A percentile compares a stretch with the other conserved stretches of the same genome.
These are phyloP conservation scores for Leptinotarsa haldemani DNA, from an alignment of 2,888 invertebrate genomes.

Conservation along the genomic window DNA sequence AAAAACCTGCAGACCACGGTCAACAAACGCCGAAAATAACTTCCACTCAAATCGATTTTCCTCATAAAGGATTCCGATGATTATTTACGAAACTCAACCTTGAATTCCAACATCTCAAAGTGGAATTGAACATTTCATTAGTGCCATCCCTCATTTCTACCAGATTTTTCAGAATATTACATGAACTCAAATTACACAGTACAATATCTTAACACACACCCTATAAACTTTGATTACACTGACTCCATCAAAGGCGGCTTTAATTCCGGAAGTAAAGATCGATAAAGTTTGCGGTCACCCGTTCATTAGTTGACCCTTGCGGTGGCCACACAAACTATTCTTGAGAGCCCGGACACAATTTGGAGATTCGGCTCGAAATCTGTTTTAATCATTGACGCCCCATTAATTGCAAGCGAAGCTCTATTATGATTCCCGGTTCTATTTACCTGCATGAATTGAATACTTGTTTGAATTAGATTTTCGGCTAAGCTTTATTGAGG, in stretches of 20 bases:
- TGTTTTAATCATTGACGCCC: conserved; percentile 56
- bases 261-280: conserved; percentile 44
- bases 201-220: neutral
- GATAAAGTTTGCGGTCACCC: conserved; percentile 56
- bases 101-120: no score
- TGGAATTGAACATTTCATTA: no score
- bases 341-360: conserved; percentile 47
- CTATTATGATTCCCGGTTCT: conserved; percentile 52
- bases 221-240: neutral
- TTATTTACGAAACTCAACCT: no score
- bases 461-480: conserved; percentile 40
- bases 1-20: neutral
- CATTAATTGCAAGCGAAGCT: conserved; percentile 55
- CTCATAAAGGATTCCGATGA: no score
- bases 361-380: conserved; percentile 49
- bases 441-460: conserved; percentile 52
- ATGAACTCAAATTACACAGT: neutral
- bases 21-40: no score
- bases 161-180: neutral
- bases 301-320: conserved; percentile 57
- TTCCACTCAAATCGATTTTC: no score
- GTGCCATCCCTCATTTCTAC: no score
- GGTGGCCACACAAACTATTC: conserved; percentile 27
- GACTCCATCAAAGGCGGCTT: conserved; percentile 29
- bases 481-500: conserved; percentile 20